These are phyloP conservation scores for Synergus laeviventris DNA, from an alignment of 2,888 invertebrate species.

Conservation along the genomic window DNA sequence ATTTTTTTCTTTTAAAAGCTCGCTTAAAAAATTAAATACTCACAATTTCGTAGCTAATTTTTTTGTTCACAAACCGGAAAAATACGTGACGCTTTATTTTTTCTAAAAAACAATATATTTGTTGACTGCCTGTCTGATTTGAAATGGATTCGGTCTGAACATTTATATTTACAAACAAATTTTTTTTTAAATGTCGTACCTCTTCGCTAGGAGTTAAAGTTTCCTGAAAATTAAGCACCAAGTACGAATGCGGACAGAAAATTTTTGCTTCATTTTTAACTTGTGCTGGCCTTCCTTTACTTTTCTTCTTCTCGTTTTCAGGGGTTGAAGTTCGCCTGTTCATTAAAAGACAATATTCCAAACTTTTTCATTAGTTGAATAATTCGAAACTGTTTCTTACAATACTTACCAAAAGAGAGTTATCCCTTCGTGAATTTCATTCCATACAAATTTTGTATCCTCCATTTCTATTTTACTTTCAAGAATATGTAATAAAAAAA, in stretches of 20 bases:
- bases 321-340: slow-evolving; percentile 50
- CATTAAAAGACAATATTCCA: neutral
- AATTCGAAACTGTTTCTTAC: too few species aligned
- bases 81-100: too few species aligned
- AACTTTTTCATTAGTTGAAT: neutral
- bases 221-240: slow-evolving; percentile 66
- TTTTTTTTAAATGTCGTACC: slow-evolving; percentile 54
- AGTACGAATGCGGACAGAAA: slow-evolving; percentile 66
- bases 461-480: slow-evolving; percentile 52
- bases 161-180: neutral
- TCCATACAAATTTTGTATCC: slow-evolving; percentile 65
- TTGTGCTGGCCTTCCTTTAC: slow-evolving; percentile 53
- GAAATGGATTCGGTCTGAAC: too few species aligned
- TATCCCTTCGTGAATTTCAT: slow-evolving; percentile 61
- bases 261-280: slow-evolving; percentile 51
- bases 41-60: too few species aligned
- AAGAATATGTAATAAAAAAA: neutral
- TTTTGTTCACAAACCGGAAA: too few species aligned
- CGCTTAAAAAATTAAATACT: too few species aligned
- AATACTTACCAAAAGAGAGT: slow-evolving; percentile 59
- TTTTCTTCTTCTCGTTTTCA: slow-evolving; percentile 58
- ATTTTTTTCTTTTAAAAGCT: too few species aligned
- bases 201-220: slow-evolving; percentile 65
- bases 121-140: too few species aligned
- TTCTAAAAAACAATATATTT: too few species aligned